These are phyloP conservation scores for Mesocricetus auratus DNA, from an alignment of 2,113 vertebrate genomes.

Conservation along the genomic window DNA sequence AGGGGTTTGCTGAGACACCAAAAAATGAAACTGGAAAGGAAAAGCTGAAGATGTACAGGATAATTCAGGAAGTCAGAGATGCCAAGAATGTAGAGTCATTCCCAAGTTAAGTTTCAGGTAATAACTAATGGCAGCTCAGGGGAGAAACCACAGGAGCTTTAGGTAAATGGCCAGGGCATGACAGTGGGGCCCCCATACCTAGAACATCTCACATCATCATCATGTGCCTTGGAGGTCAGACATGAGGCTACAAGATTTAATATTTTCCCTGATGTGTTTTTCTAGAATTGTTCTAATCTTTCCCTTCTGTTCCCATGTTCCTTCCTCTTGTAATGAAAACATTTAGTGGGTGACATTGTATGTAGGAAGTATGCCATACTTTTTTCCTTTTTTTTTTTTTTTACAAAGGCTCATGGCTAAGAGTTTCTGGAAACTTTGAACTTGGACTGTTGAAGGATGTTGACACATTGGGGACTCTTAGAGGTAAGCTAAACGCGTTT, in stretches of 20 bases:
- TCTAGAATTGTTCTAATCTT: background rate
- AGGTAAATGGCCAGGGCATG: background rate
- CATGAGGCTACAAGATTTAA: background rate
- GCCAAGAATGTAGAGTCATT: background rate
- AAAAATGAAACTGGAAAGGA: background rate
- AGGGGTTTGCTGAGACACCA: background rate
- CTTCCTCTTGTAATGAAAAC: background rate
- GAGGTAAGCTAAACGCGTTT: background rate
- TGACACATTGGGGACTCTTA: background rate
- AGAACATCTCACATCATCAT: background rate
- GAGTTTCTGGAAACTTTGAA: background rate
- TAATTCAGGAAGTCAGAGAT: background rate
- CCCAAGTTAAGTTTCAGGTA: background rate
- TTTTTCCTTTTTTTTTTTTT: too few relatives aligned
- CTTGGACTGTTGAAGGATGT: background rate
- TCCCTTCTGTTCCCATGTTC: too few relatives aligned
- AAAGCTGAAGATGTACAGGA: background rate
- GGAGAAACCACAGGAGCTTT: background rate
- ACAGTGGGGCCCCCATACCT: background rate
- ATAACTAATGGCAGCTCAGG: background rate
- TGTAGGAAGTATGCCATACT: background rate
- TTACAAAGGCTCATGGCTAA: background rate
- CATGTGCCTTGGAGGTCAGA: background rate
- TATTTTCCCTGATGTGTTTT: background rate
- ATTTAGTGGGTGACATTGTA: background rate